phyloP scores from a whole-genome alignment of 53 echinoderm and acorn worm genomes.

The Pentamera pediparva region DNA sequence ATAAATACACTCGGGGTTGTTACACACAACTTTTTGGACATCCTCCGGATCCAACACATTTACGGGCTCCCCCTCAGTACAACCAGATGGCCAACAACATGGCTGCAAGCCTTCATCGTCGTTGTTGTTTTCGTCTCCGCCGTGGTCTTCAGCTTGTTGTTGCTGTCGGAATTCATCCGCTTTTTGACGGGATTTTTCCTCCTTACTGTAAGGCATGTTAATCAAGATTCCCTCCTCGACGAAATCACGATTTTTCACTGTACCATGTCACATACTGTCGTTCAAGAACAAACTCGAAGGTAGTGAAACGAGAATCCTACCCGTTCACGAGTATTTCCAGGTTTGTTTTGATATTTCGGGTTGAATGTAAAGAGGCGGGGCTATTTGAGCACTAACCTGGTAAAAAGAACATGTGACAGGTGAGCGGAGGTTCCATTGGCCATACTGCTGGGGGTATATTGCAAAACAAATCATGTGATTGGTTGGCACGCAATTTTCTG shows the following conservation, averaged over 20 bases:
- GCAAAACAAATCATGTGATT: background rate
- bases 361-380: conserved; percentile 10
- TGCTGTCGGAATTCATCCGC: conserved; percentile 83
- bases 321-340: conserved; percentile 3
- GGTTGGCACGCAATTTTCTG: background rate
- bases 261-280: no score
- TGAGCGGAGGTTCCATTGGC: background rate
- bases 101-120: conserved; percentile 53
- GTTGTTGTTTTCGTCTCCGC: conserved; percentile 48
- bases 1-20: conserved; percentile 79
- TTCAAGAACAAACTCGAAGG: background rate
- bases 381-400: conserved; percentile 14
- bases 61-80: conserved; percentile 57
- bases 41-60: conserved; percentile 83
- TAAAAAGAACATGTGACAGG: conserved; percentile 15
- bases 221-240: background rate
- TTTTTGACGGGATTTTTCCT: conserved; percentile 73
- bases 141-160: conserved; percentile 63
- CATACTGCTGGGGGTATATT: background rate
- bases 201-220: conserved; percentile 87
- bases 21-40: conserved; percentile 90
- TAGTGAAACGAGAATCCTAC: background rate
- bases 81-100: conserved; percentile 91
- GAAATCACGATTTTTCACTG: background rate
- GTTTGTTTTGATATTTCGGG: conserved; percentile 31